These are phyloP conservation scores for Montipora sp. DNA, from an alignment of 64 coral and sea anemone species.

Conservation along the genomic window DNA sequence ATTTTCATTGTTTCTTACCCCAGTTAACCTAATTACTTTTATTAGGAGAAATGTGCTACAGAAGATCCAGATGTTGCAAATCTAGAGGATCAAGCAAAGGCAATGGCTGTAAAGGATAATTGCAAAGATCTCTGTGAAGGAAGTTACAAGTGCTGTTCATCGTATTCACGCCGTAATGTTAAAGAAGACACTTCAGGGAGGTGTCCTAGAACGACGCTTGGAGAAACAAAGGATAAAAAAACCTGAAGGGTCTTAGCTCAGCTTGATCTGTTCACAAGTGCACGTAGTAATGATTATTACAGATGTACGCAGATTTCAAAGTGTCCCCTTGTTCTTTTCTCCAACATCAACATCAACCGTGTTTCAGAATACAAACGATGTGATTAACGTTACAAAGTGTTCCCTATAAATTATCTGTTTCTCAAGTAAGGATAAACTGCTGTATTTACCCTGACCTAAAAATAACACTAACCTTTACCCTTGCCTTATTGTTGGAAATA, in stretches of 20 bases:
- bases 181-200: neutral
- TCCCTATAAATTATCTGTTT: too few relatives aligned
- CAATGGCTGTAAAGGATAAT: neutral
- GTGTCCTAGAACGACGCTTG: conserved; percentile 10
- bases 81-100: neutral
- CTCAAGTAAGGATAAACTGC: too few relatives aligned
- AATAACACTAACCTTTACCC: too few relatives aligned
- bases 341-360: too few relatives aligned
- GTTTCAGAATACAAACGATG: too few relatives aligned
- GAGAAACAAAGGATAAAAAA: neutral
- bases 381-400: too few relatives aligned
- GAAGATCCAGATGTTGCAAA: neutral
- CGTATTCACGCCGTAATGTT: neutral
- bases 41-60: conserved; percentile 44
- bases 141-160: neutral
- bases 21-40: neutral
- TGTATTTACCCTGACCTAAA: too few relatives aligned
- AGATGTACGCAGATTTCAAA: neutral
- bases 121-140: neutral
- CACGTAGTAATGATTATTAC: too few relatives aligned
- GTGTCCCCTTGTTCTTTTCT: neutral
- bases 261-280: too few relatives aligned
- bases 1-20: too few relatives aligned
- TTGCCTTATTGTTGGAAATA: too few relatives aligned
- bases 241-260: neutral